Base-by-base conservation (phyloP, 2,888 invertebrate species). In the Dermolepida albohirtum region DNA sequence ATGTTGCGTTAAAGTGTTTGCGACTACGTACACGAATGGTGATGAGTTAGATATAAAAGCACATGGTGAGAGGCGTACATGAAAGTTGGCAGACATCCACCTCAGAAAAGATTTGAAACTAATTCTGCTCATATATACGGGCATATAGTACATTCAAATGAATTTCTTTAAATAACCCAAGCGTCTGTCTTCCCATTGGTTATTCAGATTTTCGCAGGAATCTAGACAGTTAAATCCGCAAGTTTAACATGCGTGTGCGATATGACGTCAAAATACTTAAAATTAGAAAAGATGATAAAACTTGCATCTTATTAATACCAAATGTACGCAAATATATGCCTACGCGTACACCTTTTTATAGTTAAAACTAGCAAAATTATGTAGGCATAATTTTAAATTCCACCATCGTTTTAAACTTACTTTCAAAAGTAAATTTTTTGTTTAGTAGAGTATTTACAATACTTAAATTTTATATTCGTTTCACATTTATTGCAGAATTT, bases 91-190 rank as follows among this genome's bases (percentile, higher is more conserved):
- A 67, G 10, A 34, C 27, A 41, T 44, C 47, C 44, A 40, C 55
- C 34, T 8, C 34, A 34, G 34, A 34, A 34, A 34, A 34, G 34
- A 34, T 34, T 34, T 34, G 34, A 34, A 34, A 34, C 47, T 22
- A 62, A 54, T 34, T 44, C 44, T 10, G 68, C 54, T 49, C 64
- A 47, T 65, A 69, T 67, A 69, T 67, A 12, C 11, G 69, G 55
- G 67, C 72, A 55, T 65, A 22, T 22, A 22, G 22, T 22, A 22
- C 22, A 22, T 22, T 43, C 69, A 55, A 68, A 69, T 69, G 55
- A 40, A 54, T 59, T 65, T 62, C 72, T 72, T 65, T 70, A 72
- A 72, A 72, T 72, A 72, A 72, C 72, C 64, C 54, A 17, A 54
- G 54, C 47, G 63, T 65, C 65, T 65, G 66, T 66, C 64, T 67